These are phyloP conservation scores for Petrocephalus zakoni DNA, from an alignment of 2,113 vertebrate species.

Conservation along the genomic window DNA sequence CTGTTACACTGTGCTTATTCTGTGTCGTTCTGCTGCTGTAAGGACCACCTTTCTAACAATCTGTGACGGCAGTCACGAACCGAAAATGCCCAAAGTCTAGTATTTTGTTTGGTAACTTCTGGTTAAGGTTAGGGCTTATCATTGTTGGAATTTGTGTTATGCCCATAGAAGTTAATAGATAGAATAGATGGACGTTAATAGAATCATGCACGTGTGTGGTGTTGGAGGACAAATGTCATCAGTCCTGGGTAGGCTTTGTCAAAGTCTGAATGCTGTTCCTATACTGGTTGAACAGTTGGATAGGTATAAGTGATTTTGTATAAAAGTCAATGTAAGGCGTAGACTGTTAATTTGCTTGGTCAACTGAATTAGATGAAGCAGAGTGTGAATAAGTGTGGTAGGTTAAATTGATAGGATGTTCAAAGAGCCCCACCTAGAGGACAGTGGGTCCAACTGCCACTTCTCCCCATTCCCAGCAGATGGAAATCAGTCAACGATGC, in stretches of 20 bases:
- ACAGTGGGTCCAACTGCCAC: neutral
- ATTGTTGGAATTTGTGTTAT: neutral
- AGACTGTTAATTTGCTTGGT: neutral
- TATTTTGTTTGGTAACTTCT: neutral
- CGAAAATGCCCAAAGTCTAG: neutral
- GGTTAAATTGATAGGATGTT: neutral
- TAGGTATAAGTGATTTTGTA: neutral
- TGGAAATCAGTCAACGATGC: slow-evolving; percentile 55
- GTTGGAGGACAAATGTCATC: neutral
- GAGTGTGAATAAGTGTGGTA: neutral
- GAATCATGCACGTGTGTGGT: neutral
- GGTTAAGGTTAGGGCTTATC: neutral
- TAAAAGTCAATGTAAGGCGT: neutral
- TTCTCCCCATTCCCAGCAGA: slow-evolving; percentile 35
- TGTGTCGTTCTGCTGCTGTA: neutral
- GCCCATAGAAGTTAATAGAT: neutral
- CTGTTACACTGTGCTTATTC: no score
- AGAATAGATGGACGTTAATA: neutral
- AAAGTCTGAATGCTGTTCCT: neutral
- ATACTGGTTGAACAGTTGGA: neutral
- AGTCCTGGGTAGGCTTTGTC: neutral
- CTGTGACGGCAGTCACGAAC: neutral
- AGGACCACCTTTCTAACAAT: neutral
- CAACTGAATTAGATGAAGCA: neutral
- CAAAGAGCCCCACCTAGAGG: neutral